phyloP scores from a whole-genome alignment of 35 echinoderm and acorn worm genomes.

The Eucidaris tribuloides region DNA sequence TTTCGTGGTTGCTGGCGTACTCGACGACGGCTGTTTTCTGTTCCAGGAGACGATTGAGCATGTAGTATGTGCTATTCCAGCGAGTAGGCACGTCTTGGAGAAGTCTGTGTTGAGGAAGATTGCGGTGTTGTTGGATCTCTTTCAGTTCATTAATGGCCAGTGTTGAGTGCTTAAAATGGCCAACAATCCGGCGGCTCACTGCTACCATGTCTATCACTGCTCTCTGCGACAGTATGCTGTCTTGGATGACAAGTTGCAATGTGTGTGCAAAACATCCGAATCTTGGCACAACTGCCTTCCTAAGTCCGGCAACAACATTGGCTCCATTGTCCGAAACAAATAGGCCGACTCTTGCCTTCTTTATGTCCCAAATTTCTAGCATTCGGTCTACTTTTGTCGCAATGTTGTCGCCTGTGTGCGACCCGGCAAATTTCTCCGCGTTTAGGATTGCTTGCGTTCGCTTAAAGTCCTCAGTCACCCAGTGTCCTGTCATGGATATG shows the following conservation, averaged over 20 bases:
- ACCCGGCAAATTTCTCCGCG: not conserved
- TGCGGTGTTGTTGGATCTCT: too few species aligned
- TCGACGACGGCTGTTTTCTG: slow-evolving; percentile 32
- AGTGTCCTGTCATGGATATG: not conserved
- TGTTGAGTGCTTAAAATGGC: not conserved
- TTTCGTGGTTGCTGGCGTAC: slow-evolving; percentile 34
- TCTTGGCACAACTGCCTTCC: not conserved
- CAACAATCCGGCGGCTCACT: not conserved
- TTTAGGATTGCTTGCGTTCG: not conserved
- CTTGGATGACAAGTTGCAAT: not conserved
- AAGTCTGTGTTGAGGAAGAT: slow-evolving; percentile 24
- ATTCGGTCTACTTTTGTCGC: not conserved
- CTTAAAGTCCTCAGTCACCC: not conserved
- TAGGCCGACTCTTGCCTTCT: not conserved
- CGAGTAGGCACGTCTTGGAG: slow-evolving; percentile 20
- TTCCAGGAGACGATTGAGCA: slow-evolving; percentile 5
- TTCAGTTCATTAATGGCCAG: not conserved
- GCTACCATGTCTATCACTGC: slow-evolving; percentile 18
- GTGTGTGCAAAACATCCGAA: slow-evolving; percentile 4
- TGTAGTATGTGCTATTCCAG: slow-evolving; percentile 44
- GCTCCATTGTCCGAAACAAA: not conserved
- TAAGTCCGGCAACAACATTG: not conserved
- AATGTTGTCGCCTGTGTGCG: not conserved
- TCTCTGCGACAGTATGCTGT: not conserved
- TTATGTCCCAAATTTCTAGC: not conserved